Evolutionary conservation across 2,888 invertebrate genomes (phyloP).

Genomic region (Chaetogeoica ovagalla): DNA sequence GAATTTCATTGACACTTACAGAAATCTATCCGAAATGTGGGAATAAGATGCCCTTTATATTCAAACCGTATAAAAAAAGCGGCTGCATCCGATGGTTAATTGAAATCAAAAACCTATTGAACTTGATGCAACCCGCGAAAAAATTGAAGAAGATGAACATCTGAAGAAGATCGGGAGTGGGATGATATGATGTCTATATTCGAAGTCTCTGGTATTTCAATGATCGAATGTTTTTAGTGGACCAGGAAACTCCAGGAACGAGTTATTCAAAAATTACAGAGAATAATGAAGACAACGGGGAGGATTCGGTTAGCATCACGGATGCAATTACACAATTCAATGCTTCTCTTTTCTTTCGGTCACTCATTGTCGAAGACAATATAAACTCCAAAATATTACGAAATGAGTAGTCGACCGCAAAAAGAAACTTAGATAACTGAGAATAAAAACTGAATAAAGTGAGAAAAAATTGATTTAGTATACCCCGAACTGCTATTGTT

Average conservation of each 20-base stretch:
- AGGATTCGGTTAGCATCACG: constrained; percentile 13
- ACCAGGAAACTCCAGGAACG: constrained; percentile 3
- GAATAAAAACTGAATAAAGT: too few species aligned
- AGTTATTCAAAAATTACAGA: constrained; percentile 2
- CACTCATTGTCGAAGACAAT: too few species aligned
- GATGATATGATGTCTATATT: constrained; percentile 10
- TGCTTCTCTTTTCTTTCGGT: too few species aligned
- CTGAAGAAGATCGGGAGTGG: constrained; percentile 2
- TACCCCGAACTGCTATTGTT: too few species aligned
- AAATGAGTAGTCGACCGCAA: too few species aligned
- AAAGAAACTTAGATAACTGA: too few species aligned
- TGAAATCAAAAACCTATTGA: too few species aligned
- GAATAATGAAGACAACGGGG: neutral
- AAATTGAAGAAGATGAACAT: neutral
- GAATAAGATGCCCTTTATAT: constrained; percentile 5
- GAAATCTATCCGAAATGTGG: neutral
- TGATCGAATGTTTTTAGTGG: neutral
- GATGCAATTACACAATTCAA: too few species aligned
- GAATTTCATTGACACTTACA: neutral
- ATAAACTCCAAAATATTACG: too few species aligned
- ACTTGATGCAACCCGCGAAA: too few species aligned
- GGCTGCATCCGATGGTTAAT: too few species aligned
- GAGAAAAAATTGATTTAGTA: too few species aligned
- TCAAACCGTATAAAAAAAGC: constrained; percentile 1
- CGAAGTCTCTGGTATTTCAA: constrained; percentile 13